Percentiles rank a stretch among this genome's conserved stretches.
Conservation (phyloP, 1,140 invertebrate genomes). For the Drosophila repletoides region DNA sequence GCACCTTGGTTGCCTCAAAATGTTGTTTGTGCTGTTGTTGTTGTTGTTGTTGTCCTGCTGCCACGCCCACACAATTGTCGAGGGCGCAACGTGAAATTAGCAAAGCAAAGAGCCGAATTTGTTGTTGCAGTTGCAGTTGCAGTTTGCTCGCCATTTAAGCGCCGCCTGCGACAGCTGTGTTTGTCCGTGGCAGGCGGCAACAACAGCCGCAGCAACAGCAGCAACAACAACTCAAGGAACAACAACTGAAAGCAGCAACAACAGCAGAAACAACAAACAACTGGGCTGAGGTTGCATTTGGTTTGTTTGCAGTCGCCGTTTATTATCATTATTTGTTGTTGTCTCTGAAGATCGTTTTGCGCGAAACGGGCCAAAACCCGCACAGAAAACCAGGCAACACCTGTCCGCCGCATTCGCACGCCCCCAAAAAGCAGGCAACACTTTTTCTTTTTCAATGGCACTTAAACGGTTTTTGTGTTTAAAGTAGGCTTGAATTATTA, state of each 20-base stretch:
- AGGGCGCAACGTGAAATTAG: slow-evolving; percentile 61
- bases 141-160: slow-evolving; percentile 79
- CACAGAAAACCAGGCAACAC: slow-evolving; percentile 1
- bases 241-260: slow-evolving; percentile 9
- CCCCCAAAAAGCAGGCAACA: slow-evolving; percentile 5
- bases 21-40: no score
- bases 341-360: slow-evolving; percentile 24
- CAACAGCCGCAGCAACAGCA: slow-evolving; percentile 10
- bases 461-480: no score
- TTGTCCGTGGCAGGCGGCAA: slow-evolving; percentile 51
- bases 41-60: neutral
- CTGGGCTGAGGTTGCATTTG: slow-evolving; percentile 48
- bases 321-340: slow-evolving; percentile 49
- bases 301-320: slow-evolving; percentile 26
- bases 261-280: slow-evolving; percentile 9
- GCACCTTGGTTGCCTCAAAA: slow-evolving; percentile 38
- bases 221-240: neutral
- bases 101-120: slow-evolving; percentile 78
- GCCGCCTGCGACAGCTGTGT: slow-evolving; percentile 72
- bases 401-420: neutral
- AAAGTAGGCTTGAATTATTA: no score
- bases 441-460: no score
- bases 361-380: neutral
- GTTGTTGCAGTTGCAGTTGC: no score
- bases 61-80: slow-evolving; percentile 67